Evolutionary conservation across 1,140 invertebrate genomes (phyloP).

Genomic region (Atta cephalotes): DNA sequence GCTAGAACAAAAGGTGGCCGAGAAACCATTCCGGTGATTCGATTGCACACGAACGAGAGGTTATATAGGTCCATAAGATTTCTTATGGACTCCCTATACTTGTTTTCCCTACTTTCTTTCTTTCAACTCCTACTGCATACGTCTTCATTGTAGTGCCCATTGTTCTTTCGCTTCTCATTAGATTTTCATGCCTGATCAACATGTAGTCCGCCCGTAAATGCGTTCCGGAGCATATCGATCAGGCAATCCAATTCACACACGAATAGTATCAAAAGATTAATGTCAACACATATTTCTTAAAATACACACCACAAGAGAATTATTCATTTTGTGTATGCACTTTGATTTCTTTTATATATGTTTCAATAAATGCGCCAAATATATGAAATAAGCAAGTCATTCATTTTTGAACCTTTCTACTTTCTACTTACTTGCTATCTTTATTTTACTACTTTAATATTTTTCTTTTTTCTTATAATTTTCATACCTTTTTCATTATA

Average conservation of each 20-base stretch:
- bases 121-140: constrained; percentile 22
- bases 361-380: constrained; percentile 10
- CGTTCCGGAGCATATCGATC: neutral
- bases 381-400: neutral
- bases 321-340: neutral
- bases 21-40: constrained; percentile 47
- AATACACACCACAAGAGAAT: neutral
- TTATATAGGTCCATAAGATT: constrained; percentile 47
- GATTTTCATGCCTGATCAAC: constrained; percentile 44
- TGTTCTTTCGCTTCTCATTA: constrained; percentile 28
- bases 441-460: neutral
- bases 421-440: neutral
- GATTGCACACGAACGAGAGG: constrained; percentile 49
- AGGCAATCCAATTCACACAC: neutral
- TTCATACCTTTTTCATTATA: neutral
- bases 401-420: neutral
- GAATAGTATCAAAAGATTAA: neutral
- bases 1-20: constrained; percentile 59
- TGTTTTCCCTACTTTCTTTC: constrained; percentile 25
- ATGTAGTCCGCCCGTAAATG: constrained; percentile 6
- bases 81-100: neutral
- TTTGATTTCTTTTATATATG: neutral
- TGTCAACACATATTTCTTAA: constrained; percentile 16
- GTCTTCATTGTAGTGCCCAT: constrained; percentile 12
- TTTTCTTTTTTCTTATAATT: neutral